A percentile compares a stretch with the other conserved stretches of the same genome.
These are phyloP conservation scores for Chaetops frenatus DNA, from an alignment of 2,113 vertebrate species.

Conservation along the genomic window DNA sequence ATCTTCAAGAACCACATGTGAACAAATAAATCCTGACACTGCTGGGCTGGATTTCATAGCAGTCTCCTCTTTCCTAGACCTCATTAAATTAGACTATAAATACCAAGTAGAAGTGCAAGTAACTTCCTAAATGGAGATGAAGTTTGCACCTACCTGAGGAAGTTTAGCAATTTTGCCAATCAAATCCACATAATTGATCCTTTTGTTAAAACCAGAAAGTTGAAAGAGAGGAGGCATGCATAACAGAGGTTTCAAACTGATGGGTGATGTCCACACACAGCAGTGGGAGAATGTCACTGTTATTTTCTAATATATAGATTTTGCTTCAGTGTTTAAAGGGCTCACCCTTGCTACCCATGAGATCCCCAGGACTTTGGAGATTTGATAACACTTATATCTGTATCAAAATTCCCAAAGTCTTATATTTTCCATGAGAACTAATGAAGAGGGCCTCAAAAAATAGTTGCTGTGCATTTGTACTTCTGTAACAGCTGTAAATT, in stretches of 20 bases:
- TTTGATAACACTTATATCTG: not conserved
- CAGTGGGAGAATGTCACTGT: not conserved
- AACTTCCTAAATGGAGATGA: not conserved
- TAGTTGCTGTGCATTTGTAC: not conserved
- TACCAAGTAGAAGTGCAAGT: not conserved
- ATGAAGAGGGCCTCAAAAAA: not conserved
- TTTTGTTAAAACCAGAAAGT: not conserved
- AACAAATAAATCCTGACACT: not conserved
- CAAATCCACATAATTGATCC: not conserved
- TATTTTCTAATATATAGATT: not conserved
- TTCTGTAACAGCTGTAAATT: slow-evolving; percentile 10
- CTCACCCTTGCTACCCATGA: not conserved
- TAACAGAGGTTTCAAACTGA: not conserved
- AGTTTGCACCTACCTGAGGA: not conserved
- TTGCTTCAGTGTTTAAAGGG: not conserved
- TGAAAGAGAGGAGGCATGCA: not conserved
- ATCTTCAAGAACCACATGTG: not conserved
- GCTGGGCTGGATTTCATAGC: not conserved
- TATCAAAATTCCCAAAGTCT: not conserved
- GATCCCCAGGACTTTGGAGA: not conserved
- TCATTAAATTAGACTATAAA: not conserved
- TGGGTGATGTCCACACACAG: not conserved
- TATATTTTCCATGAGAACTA: not conserved
- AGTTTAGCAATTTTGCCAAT: not conserved
- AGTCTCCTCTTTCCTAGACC: not conserved